Conservation (phyloP, 2,113 vertebrate species). For the Myotis yumanensis region DNA sequence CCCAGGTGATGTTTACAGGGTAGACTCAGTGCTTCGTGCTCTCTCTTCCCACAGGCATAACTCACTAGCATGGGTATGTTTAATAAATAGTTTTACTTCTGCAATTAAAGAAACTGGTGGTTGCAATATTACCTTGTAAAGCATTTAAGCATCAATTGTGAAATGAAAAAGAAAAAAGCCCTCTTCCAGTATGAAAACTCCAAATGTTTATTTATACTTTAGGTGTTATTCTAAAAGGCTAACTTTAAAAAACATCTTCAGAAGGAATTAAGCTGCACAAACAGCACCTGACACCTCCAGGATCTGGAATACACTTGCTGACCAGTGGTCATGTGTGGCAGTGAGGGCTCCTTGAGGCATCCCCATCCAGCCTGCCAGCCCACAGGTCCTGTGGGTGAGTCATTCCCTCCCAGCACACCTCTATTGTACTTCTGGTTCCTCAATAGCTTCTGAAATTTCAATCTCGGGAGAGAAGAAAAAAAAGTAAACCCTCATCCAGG, state of each 20-base stretch:
- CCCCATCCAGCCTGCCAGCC: not conserved
- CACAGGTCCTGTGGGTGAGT: not conserved
- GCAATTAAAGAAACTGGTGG: not conserved
- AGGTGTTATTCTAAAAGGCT: not conserved
- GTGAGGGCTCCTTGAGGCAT: accelerated
- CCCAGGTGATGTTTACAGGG: not conserved
- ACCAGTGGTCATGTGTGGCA: too few species aligned
- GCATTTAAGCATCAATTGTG: not conserved
- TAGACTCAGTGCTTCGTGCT: not conserved
- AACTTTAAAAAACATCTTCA: not conserved
- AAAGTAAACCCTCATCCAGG: too few species aligned
- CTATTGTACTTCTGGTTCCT: not conserved
- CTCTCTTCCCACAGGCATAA: not conserved
- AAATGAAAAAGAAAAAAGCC: not conserved
- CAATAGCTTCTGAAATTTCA: conserved; percentile 15
- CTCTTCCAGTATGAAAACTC: not conserved
- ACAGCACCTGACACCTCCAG: not conserved
- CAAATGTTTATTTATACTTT: not conserved
- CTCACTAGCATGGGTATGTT: not conserved
- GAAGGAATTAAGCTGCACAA: not conserved
- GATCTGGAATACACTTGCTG: not conserved
- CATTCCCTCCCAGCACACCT: not conserved
- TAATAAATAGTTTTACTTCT: not conserved
- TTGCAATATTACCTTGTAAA: not conserved
- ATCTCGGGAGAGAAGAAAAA: not conserved